phyloP scores from a whole-genome alignment of 2,797 vertebrate species.

The Malurus leucopterus region DNA sequence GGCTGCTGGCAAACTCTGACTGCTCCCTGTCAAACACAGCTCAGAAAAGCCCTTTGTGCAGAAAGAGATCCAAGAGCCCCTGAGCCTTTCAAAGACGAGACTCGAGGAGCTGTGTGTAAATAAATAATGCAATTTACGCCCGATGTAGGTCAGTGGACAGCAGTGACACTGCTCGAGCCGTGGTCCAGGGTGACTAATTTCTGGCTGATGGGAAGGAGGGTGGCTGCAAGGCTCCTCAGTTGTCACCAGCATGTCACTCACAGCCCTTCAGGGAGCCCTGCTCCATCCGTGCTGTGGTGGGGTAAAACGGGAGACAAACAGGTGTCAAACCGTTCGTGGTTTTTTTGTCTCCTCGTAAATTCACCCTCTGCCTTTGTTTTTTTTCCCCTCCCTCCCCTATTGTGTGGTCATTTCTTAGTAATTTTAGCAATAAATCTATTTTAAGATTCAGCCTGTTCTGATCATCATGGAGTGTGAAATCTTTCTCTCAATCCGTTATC shows the following conservation, averaged over 20 bases:
- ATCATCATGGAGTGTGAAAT: no score
- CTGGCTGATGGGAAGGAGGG: background rate
- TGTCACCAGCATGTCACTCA: background rate
- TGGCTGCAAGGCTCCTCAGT: background rate
- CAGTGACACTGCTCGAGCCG: background rate
- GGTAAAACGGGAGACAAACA: no score
- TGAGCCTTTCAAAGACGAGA: background rate
- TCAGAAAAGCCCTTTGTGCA: conserved; percentile 18
- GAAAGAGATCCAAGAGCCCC: background rate
- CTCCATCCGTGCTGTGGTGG: background rate
- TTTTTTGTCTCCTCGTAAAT: no score
- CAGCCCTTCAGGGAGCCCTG: background rate
- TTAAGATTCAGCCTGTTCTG: no score
- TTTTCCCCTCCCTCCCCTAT: no score
- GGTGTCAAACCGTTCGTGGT: no score
- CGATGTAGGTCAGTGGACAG: conserved; percentile 43
- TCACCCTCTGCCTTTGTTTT: no score
- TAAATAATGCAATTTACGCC: conserved; percentile 48
- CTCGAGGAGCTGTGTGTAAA: conserved; percentile 9
- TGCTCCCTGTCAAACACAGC: background rate
- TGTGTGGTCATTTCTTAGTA: no score
- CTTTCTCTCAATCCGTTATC: no score
- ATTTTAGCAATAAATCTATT: no score
- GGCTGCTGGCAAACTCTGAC: background rate
- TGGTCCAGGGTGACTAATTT: conserved; percentile 14